Percentiles rank a stretch among this genome's conserved stretches.
Evolutionary conservation across 2,797 vertebrate genomes (phyloP).

Genomic region (Rhinophrynus dorsalis): DNA sequence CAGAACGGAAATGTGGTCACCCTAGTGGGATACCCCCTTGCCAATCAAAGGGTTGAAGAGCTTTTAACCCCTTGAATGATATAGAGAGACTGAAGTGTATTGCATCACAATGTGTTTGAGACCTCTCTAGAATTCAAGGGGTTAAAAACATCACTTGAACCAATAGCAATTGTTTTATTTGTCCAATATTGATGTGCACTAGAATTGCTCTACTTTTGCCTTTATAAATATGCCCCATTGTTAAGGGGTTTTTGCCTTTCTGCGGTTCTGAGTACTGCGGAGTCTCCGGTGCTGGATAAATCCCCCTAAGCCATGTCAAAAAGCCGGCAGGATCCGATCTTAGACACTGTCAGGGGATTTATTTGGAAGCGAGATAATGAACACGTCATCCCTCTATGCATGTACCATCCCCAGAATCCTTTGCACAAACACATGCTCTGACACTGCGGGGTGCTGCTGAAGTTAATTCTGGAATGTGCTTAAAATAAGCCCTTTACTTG

Average conservation of each 20-base stretch:
- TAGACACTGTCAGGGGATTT: constrained; percentile 43
- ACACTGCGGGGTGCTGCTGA: constrained; percentile 37
- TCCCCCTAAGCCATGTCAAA: constrained; percentile 40
- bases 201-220: too few species aligned
- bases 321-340: constrained; percentile 44
- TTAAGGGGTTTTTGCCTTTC: neutral
- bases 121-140: too few species aligned
- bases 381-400: constrained; percentile 38
- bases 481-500: constrained; percentile 47
- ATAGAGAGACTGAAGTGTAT: too few species aligned
- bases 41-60: too few species aligned
- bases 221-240: too few species aligned
- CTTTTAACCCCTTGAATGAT: too few species aligned
- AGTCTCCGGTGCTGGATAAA: constrained; percentile 28
- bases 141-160: too few species aligned
- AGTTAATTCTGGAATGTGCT: constrained; percentile 45
- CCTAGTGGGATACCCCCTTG: too few species aligned
- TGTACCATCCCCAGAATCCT: constrained; percentile 44
- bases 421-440: constrained; percentile 22
- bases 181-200: too few species aligned
- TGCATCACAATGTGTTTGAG: too few species aligned
- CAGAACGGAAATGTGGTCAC: too few species aligned
- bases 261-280: constrained; percentile 11
- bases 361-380: constrained; percentile 39
- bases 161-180: too few species aligned